Base-by-base conservation (phyloP, 2,797 vertebrate species). In the Melanotaenia pygmaea region DNA sequence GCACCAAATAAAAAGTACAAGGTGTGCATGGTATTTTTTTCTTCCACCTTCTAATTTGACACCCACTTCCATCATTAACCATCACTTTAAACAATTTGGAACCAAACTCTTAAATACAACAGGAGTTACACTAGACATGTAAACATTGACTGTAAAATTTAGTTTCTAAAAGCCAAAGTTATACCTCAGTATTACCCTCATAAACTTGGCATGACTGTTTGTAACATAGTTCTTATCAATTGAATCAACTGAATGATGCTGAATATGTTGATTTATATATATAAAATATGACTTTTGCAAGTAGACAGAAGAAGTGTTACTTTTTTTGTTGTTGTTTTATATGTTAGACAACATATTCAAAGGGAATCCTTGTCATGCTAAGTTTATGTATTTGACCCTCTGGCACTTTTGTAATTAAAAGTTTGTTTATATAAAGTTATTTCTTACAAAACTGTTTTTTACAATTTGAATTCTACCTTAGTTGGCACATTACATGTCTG, bases 401-500 rank as follows among this genome's bases (percentile, higher is more conserved):
- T 82, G 72, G 82, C 84, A 81, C 75, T 82, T 76, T 30, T 67
- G 78, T 84, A 83, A 78, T 87, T 80, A 88, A 90, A 90, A 86
- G 74, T 62, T 88, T 63, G 59, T 84, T 85, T 63, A 80, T 93
- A 90, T 75, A 88, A 92, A 87, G 67, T 74, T 82, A 73, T 76
- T 82, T 79, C 67, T 87, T 92, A 92, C 81, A 92, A 92, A 93
- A 92, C 84, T 75, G 83, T 74, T 88, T 88, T 88, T 74, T 90
- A 89, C 86, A 88, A 67, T 87, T 79, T 56, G 35, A 89, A 84
- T 74, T 75, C 87, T 80, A 92, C 86, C 77, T 74, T 76, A 86
- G 72, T 85, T 84, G 82, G 87, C 86, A 90, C 86, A 69, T 85
- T 76, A 86, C 81, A 85, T 28, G 57, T 86, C 78, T 88, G 86